Evolutionary conservation across 35 echinoderm and acorn worm genomes (phyloP).

Genomic region (Ophiothrix spiculata): DNA sequence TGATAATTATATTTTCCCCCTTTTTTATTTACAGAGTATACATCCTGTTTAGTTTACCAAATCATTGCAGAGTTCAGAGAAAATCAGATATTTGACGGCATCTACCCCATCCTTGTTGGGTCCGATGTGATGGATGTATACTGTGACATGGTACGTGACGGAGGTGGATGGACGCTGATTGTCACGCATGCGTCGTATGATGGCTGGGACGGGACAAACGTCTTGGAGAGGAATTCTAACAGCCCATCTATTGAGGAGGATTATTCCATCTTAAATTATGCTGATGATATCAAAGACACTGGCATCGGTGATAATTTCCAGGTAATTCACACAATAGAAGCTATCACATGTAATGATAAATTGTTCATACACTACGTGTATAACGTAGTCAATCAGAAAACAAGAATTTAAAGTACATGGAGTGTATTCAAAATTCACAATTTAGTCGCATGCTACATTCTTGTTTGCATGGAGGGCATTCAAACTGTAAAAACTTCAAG

Average conservation of each 20-base stretch:
- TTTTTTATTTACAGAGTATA: slow-evolving; percentile 36
- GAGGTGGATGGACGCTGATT: slow-evolving; percentile 78
- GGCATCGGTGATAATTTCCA: slow-evolving; percentile 47
- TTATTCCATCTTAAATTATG: slow-evolving; percentile 72
- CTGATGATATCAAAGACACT: slow-evolving; percentile 43
- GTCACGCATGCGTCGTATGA: slow-evolving; percentile 42
- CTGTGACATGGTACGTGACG: slow-evolving; percentile 75
- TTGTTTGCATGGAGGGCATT: too few species aligned
- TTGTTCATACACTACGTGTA: too few species aligned
- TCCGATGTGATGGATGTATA: slow-evolving; percentile 26
- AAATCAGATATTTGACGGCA: slow-evolving; percentile 23
- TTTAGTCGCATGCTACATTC: too few species aligned
- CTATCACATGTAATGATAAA: too few species aligned
- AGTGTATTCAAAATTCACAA: too few species aligned
- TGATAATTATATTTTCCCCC: neutral
- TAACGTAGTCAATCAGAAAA: too few species aligned
- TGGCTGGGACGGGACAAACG: slow-evolving; percentile 40
- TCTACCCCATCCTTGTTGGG: slow-evolving; percentile 47
- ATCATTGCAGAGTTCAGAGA: slow-evolving; percentile 34
- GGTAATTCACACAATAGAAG: slow-evolving; percentile 25
- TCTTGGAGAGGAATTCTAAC: slow-evolving; percentile 25
- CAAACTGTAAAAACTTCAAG: too few species aligned
- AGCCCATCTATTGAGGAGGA: slow-evolving; percentile 49
- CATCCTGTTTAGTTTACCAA: slow-evolving; percentile 59
- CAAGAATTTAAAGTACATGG: too few species aligned